A percentile compares a stretch with the other conserved stretches of the same genome.
These are phyloP conservation scores for Enhydra lutris DNA, from an alignment of 2,113 vertebrate genomes.

Conservation along the genomic window DNA sequence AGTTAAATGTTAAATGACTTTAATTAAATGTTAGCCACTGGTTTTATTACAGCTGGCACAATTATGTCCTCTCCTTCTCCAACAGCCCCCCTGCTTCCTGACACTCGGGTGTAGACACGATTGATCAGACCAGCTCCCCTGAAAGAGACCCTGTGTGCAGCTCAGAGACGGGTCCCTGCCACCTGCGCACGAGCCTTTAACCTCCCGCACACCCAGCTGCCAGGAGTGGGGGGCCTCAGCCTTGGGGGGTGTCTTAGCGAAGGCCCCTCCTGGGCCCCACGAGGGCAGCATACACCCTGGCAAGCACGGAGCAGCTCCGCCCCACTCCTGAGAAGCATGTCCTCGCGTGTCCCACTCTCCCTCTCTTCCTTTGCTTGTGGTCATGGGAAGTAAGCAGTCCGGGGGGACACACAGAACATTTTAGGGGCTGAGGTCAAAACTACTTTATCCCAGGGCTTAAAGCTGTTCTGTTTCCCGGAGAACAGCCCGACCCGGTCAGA, in stretches of 20 bases:
- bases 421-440: slow-evolving; percentile 56
- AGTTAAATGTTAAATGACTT: not conserved
- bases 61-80: accelerated
- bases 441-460: slow-evolving; percentile 68
- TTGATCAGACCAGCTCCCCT: not conserved
- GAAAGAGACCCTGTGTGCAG: accelerated
- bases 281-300: accelerated
- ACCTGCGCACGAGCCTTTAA: too few relatives aligned
- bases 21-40: not conserved
- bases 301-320: not conserved
- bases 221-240: accelerated
- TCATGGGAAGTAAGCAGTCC: slow-evolving; percentile 6
- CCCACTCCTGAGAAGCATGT: accelerated
- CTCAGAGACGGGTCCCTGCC: not conserved
- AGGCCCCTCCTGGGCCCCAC: not conserved
- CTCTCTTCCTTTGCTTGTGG: accelerated
- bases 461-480: slow-evolving; percentile 66
- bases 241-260: accelerated
- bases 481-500: slow-evolving; percentile 67
- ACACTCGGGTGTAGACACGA: accelerated
- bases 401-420: not conserved
- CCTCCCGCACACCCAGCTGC: accelerated
- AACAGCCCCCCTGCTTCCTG: too few relatives aligned
- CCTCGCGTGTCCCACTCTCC: not conserved
- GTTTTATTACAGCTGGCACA: not conserved